phyloP scores from a whole-genome alignment of 2,888 invertebrate species.

The Baronia brevicornis region DNA sequence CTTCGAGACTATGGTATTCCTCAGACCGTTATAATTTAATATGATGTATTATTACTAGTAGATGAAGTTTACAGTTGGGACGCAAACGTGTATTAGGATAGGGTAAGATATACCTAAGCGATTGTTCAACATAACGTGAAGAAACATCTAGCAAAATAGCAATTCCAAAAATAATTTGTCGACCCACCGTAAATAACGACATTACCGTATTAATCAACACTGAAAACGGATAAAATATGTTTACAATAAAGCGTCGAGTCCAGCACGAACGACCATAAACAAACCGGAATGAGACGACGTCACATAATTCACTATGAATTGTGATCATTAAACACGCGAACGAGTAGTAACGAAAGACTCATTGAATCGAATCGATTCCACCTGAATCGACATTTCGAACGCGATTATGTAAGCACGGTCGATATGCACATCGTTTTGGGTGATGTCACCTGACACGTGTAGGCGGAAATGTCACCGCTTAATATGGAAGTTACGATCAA shows the following conservation, averaged over 20 bases:
- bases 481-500: no score
- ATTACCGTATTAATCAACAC: constrained; percentile 27
- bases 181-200: not conserved
- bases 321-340: constrained; percentile 61
- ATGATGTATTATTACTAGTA: no score
- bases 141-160: no score
- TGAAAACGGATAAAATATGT: constrained; percentile 36
- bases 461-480: no score
- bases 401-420: constrained; percentile 31
- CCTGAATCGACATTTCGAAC: constrained; percentile 38
- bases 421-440: constrained; percentile 42
- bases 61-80: no score
- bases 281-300: constrained; percentile 59
- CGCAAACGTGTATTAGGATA: no score
- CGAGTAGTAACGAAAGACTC: constrained; percentile 35
- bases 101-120: no score
- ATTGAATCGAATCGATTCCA: constrained; percentile 24
- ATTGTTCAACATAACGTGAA: no score
- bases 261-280: constrained; percentile 59
- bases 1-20: no score
- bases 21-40: no score
- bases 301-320: constrained; percentile 61
- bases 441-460: constrained; percentile 43
- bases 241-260: constrained; percentile 29
- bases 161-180: no score